These are phyloP conservation scores for Lamellibrachia satsuma DNA, from an alignment of 2,888 invertebrate genomes.

Conservation along the genomic window DNA sequence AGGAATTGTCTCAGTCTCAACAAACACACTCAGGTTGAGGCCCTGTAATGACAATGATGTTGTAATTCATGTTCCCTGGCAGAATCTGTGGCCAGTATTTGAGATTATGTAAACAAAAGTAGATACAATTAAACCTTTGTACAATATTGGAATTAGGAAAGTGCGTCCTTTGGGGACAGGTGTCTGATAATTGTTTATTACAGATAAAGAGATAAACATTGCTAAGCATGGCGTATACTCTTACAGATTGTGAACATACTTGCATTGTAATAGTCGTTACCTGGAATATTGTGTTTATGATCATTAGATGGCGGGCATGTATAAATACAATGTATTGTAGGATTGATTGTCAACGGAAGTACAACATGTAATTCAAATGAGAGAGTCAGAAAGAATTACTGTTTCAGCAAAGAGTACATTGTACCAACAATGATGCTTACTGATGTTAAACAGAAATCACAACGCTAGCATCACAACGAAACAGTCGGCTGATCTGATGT, in stretches of 20 bases:
- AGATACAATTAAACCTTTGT: too few species aligned
- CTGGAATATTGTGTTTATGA: too few species aligned
- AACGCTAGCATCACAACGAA: too few species aligned
- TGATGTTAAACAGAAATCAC: too few species aligned
- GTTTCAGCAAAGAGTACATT: too few species aligned
- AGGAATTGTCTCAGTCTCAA: conserved; percentile 98
- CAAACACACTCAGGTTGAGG: conserved; percentile 83
- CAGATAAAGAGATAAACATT: neutral
- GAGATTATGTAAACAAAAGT: neutral
- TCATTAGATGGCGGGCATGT: too few species aligned
- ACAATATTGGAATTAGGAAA: neutral
- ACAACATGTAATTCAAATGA: too few species aligned
- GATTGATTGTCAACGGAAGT: too few species aligned
- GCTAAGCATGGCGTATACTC: neutral
- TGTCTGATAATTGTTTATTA: neutral
- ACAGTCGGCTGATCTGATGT: too few species aligned
- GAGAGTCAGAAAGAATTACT: too few species aligned
- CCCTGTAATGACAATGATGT: conserved; percentile 22
- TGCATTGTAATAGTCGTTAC: neutral
- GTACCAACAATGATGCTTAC: too few species aligned
- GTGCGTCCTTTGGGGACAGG: neutral
- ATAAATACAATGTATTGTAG: too few species aligned
- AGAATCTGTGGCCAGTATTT: neutral
- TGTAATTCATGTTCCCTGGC: neutral
- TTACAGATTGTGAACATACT: neutral